Conservation (phyloP, 2,888 invertebrate species). For the Nineta flava region DNA sequence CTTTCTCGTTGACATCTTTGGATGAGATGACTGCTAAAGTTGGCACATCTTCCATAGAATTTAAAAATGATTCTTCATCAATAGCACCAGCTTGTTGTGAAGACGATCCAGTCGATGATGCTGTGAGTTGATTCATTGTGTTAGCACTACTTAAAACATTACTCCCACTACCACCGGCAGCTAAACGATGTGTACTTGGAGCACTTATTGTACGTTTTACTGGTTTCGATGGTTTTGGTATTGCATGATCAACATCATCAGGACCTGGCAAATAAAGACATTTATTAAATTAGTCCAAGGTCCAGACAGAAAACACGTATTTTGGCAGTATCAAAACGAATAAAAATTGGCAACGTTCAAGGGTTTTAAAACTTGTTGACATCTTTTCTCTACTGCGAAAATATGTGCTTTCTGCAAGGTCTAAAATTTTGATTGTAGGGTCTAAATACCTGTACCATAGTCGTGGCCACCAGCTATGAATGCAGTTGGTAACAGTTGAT, state of each 20-base stretch:
- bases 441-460: not conserved
- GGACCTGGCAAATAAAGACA: not conserved
- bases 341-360: too few relatives aligned
- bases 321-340: too few relatives aligned
- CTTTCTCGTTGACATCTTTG: constrained; percentile 61
- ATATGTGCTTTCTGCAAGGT: too few relatives aligned
- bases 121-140: not conserved
- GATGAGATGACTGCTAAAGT: constrained; percentile 68
- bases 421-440: too few relatives aligned
- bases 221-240: constrained; percentile 25
- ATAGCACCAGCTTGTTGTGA: constrained; percentile 59
- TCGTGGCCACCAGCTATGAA: constrained; percentile 22
- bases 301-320: too few relatives aligned
- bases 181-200: not conserved
- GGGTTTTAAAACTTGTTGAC: too few relatives aligned
- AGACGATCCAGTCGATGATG: not conserved
- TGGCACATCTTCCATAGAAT: constrained; percentile 70
- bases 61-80: constrained; percentile 75
- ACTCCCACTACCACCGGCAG: not conserved
- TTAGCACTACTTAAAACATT: too few relatives aligned
- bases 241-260: constrained; percentile 30
- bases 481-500: constrained; percentile 63
- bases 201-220: constrained; percentile 20
- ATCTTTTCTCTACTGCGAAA: too few relatives aligned
- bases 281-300: not conserved